Evolutionary conservation across 2,888 invertebrate genomes (phyloP).

Genomic region (Trisateles emortualis): DNA sequence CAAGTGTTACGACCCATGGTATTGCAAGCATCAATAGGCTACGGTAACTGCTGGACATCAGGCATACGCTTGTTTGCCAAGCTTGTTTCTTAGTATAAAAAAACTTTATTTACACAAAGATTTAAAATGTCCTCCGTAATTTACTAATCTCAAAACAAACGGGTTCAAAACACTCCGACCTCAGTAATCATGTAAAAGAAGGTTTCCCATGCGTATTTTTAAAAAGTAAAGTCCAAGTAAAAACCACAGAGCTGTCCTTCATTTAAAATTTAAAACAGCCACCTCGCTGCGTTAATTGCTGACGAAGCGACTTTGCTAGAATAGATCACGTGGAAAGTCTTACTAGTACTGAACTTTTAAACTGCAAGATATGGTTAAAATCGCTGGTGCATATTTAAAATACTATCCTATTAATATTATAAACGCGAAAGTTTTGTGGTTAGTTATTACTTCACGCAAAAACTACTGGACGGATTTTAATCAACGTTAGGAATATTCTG

Average conservation of each 20-base stretch:
- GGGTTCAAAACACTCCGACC: constrained; percentile 20
- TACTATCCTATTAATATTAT: no score
- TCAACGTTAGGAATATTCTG: no score
- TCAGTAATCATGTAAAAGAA: constrained; percentile 31
- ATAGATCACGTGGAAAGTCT: constrained; percentile 19
- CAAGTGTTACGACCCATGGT: no score
- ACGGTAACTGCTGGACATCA: no score
- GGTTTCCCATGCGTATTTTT: constrained; percentile 52
- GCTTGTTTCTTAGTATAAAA: no score
- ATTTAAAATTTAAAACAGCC: constrained; percentile 61
- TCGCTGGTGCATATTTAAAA: not conserved
- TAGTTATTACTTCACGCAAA: no score
- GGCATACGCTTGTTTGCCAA: no score
- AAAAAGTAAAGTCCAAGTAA: constrained; percentile 54
- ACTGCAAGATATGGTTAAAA: no score
- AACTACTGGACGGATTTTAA: no score
- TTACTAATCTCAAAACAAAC: constrained; percentile 17
- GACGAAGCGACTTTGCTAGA: constrained; percentile 38
- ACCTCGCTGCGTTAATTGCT: constrained; percentile 56
- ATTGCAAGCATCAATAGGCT: no score
- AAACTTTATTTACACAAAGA: not conserved
- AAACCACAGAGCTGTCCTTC: constrained; percentile 58
- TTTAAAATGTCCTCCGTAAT: not conserved
- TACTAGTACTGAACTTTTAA: constrained; percentile 1
- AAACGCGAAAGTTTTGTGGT: no score